These are phyloP conservation scores for Bos javanicus DNA, from an alignment of 2,113 vertebrate genomes.

Conservation along the genomic window DNA sequence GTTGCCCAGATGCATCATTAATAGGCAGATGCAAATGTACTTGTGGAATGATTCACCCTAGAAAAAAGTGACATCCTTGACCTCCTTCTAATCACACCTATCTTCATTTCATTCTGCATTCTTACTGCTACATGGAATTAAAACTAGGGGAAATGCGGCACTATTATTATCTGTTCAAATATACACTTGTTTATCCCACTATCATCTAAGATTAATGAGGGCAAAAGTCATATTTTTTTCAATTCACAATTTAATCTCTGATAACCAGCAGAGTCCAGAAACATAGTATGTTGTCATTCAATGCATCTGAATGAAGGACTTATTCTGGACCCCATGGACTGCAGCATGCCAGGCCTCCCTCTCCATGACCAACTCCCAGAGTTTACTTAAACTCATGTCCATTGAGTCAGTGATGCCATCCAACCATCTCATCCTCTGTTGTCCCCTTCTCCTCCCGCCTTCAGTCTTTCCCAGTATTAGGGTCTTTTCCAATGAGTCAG, in stretches of 20 bases:
- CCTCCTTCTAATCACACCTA: background rate
- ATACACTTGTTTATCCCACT: background rate
- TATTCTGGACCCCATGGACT: background rate
- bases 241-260: background rate
- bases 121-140: background rate
- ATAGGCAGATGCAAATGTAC: background rate
- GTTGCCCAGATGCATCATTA: background rate
- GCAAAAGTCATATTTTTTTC: background rate
- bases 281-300: background rate
- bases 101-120: slow-evolving; percentile 2
- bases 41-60: background rate
- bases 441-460: background rate
- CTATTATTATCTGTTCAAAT: background rate
- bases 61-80: background rate
- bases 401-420: background rate
- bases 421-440: background rate
- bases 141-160: background rate
- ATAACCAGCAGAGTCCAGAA: background rate
- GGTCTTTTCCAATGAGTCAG: background rate
- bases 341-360: background rate
- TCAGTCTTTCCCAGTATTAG: background rate
- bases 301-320: background rate
- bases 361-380: background rate
- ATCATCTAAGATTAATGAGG: background rate
- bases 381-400: background rate